A percentile compares a stretch with the other conserved stretches of the same genome.
These are phyloP conservation scores for Otocyon megalotis DNA, from an alignment of 2,113 vertebrate species.

Conservation along the genomic window DNA sequence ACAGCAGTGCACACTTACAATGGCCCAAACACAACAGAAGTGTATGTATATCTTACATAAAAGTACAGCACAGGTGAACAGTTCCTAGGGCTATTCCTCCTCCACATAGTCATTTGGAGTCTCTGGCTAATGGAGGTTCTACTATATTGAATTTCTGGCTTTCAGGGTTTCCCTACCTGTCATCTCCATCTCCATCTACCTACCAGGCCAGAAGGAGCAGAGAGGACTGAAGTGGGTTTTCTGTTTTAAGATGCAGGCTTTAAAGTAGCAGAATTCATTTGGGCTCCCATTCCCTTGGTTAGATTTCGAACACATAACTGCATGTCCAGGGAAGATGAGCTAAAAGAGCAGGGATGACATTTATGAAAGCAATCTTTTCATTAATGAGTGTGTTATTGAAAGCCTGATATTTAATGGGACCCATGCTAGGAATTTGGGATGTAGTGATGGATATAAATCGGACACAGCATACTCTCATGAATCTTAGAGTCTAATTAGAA, in stretches of 20 bases:
- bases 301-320: neutral
- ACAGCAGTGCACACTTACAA: neutral
- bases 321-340: neutral
- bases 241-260: neutral
- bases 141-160: neutral
- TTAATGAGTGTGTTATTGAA: neutral
- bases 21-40: neutral
- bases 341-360: neutral
- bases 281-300: neutral
- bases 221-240: neutral
- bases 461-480: neutral
- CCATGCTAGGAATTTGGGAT: neutral
- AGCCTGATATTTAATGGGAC: neutral
- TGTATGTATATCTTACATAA: neutral
- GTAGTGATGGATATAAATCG: neutral
- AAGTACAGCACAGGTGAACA: neutral
- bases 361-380: neutral
- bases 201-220: neutral
- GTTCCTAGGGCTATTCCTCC: neutral
- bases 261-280: neutral
- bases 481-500: slow-evolving; percentile 44
- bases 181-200: neutral
- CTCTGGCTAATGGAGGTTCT: neutral
- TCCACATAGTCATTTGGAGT: neutral
- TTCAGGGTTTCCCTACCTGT: neutral